Evolutionary conservation across 2,797 vertebrate species (phyloP), one percentile per base, ranked within the genome.

Genomic region (Myiothlypis chrysogaster): DNA sequence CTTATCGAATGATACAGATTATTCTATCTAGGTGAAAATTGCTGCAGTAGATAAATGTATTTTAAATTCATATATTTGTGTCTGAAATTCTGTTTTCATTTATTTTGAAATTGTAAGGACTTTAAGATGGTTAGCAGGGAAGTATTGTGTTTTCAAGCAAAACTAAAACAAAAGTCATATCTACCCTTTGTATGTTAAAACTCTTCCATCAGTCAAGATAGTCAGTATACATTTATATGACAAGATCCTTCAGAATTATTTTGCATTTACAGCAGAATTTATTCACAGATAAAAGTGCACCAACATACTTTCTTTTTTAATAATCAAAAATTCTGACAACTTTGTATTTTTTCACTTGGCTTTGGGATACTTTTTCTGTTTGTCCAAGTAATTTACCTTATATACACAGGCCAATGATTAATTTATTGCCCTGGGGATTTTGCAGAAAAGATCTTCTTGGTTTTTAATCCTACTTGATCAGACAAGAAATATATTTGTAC

Each of bases 401-500:
- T 34, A 53, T 52, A 21, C 23, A 22, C 10, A 22, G 24, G 35
- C 52, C 50, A 79, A 24, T 44, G 24, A 63, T 78, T 64, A 53
- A 59, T 92, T 72, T 70, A n/a, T 68, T 60, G 86, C 32, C 44
- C 84, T 53, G 70, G 69, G 37, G 57, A 32, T 79, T 84, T 80
- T 61, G 52, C 28, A 35, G n/a, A 69, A 60, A 89, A 46, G 2
- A n/a, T 84, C 56, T 72, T 72, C 44, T 78, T 83, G 79, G 73
- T 73, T 89, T 92, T 82, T 93, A 94, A 82, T 81, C 25, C 46
- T 46, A 57, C 86, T 73, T 89, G 57, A 92, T 86, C 68, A 93
- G 77, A 56, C 32, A 79, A 93, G 14, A 56, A 82, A 15, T 41
- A 64, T 30, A 24, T 86, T 76, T 64, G 3, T 57, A 70, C 12